Base-by-base conservation (phyloP, 2,113 vertebrate genomes). In the Spheniscus mendiculus region DNA sequence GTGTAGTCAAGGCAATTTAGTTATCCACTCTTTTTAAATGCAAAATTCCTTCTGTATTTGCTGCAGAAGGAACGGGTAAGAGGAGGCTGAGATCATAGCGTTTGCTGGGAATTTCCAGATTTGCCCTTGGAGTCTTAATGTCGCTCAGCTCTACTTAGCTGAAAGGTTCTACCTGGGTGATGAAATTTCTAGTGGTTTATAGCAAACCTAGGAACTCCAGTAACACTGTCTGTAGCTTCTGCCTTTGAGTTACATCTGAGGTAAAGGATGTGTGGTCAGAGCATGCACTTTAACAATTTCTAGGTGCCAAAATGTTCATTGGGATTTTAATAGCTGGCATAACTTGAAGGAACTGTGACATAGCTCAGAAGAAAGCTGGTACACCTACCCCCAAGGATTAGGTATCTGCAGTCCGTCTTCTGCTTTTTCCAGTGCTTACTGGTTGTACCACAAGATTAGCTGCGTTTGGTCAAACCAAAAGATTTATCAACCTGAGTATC, bases 381-480 rank as follows among this genome's bases (percentile, higher is more conserved):
- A 72, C 40, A 29, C 21, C 25, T 58, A 0, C 7, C n/a, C 2
- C 1, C 23, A 78, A 47, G 17, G 50, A 70, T 3, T 7, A 73
- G 72, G 4, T 62, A 42, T 20, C 22, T 84, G 77, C 44, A 61
- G n/a, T 53, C 52, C n/a, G 19, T 40, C 50, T 59, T 52, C 66
- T 74, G 55, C 52, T 81, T 83, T 86, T 81, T 77, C 67, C 36
- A 36, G 44, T 44, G 40, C 36, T 87, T 84, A 15, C 32, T 73
- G 42, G 34, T 47, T 30, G n/a, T 30, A 59, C 66, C 26, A 38
- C 22, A 34, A 45, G 34, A 82, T 52, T 1, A 80, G 38, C 30
- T 85, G 62, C 1, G 1, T 83, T 91, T 52, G 34, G 34, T 61
- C 44, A 76, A 76, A 62, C 27, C 18, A 73, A 44, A 63, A 65